Conservation (phyloP, 2,797 vertebrate genomes). For the Sebastes hopkinsi region DNA sequence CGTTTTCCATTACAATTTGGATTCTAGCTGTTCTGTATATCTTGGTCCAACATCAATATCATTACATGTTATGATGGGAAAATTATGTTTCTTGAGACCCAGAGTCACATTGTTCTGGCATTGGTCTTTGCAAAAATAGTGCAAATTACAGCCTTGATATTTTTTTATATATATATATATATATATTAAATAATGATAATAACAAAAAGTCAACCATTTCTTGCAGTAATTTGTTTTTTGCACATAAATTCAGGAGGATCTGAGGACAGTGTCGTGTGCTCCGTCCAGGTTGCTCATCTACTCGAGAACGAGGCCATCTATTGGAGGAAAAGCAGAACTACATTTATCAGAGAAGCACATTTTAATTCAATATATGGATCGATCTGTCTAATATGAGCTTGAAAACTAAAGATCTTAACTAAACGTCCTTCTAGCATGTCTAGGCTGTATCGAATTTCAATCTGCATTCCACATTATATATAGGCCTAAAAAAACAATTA, state of each 20-base stretch:
- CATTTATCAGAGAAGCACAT: neutral
- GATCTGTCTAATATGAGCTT: neutral
- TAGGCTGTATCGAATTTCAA: neutral
- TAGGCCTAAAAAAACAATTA: neutral
- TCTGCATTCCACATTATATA: neutral
- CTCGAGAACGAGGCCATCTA: constrained; percentile 75
- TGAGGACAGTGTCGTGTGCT: neutral
- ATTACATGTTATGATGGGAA: neutral
- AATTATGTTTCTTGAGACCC: neutral
- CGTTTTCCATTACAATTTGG: neutral
- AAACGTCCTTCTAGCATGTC: neutral
- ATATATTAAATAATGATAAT: too few species aligned
- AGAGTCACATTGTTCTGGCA: neutral
- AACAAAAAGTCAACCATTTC: neutral
- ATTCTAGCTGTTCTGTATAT: neutral
- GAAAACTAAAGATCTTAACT: neutral
- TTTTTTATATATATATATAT: too few species aligned
- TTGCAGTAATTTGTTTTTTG: neutral
- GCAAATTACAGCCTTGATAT: neutral
- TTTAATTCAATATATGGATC: neutral
- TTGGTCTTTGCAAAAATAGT: neutral
- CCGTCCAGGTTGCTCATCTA: constrained; percentile 31
- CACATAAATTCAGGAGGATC: neutral
- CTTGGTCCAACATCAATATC: neutral
- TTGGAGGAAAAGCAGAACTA: constrained; percentile 55